phyloP scores from a whole-genome alignment of 2,888 invertebrate species.

The Dicycla oo region DNA sequence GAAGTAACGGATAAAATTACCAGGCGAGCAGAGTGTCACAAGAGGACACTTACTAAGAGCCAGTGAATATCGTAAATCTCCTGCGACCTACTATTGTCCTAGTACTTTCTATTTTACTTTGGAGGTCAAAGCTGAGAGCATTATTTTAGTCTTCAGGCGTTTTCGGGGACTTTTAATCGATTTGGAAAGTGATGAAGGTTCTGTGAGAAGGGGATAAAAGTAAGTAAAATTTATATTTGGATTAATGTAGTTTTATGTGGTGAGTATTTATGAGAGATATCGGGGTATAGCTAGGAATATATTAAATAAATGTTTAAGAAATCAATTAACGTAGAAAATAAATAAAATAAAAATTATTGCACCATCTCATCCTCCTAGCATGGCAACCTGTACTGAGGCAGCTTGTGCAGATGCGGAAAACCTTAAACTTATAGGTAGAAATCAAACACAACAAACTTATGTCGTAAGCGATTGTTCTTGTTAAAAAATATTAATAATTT shows the following conservation, averaged over 20 bases:
- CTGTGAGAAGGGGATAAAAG: slow-evolving; percentile 4
- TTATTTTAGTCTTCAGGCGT: slow-evolving; percentile 44
- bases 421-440: too few species aligned
- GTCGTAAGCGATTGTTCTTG: too few species aligned
- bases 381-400: too few species aligned
- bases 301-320: neutral
- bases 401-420: too few species aligned
- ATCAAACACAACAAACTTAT: neutral
- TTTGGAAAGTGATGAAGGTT: slow-evolving; percentile 42
- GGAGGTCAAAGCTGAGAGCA: slow-evolving; percentile 50
- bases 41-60: slow-evolving; percentile 60
- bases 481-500: too few species aligned
- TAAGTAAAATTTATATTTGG: slow-evolving; percentile 31
- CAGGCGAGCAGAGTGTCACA: slow-evolving; percentile 51
- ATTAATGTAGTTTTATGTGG: slow-evolving; percentile 28
- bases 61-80: slow-evolving; percentile 62
- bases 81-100: slow-evolving; percentile 57
- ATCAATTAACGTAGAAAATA: neutral
- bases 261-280: slow-evolving; percentile 12
- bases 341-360: too few species aligned
- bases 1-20: slow-evolving; percentile 54
- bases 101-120: slow-evolving; percentile 55
- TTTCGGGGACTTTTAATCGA: slow-evolving; percentile 49
- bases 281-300: neutral
- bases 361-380: too few species aligned